Conservation (phyloP, 2,888 invertebrate species). For the Icerya purchasi region DNA sequence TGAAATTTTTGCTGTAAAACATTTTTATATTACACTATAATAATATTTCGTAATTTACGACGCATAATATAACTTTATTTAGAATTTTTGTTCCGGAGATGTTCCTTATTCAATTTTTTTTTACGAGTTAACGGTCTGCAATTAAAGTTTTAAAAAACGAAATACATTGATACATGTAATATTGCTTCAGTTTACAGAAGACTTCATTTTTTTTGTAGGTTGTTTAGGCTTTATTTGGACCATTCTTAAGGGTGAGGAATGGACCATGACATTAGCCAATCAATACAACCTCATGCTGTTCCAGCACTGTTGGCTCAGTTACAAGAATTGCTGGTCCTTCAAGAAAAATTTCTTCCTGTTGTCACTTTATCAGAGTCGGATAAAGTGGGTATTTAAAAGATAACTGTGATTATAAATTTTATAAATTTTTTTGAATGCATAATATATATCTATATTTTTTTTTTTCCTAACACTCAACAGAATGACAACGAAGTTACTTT, state of each 20-base stretch:
- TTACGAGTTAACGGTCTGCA: too few relatives aligned
- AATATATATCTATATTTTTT: background rate
- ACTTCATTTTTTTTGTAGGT: too few relatives aligned
- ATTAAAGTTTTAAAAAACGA: too few relatives aligned
- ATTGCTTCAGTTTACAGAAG: too few relatives aligned
- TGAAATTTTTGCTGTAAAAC: too few relatives aligned
- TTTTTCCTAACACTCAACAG: slow-evolving; percentile 27
- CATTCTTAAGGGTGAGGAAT: slow-evolving; percentile 19
- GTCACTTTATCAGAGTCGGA: slow-evolving; percentile 39
- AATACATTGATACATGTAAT: too few relatives aligned
- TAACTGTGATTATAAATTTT: background rate
- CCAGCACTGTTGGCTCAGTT: slow-evolving; percentile 31
- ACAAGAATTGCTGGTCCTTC: slow-evolving; percentile 43
- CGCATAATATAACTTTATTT: too few relatives aligned
- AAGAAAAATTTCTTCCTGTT: slow-evolving; percentile 46
- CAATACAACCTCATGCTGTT: slow-evolving; percentile 16
- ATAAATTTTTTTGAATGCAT: background rate
- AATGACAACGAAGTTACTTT: slow-evolving; percentile 49
- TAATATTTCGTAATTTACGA: too few relatives aligned
- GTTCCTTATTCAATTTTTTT: too few relatives aligned
- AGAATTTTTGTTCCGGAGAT: too few relatives aligned
- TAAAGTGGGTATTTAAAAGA: slow-evolving; percentile 30
- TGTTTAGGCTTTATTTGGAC: slow-evolving; percentile 15
- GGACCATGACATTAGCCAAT: slow-evolving; percentile 16
- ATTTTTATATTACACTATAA: too few relatives aligned